Evolutionary conservation across 2,888 invertebrate species (phyloP).

Genomic region (Phaonia tiefii): DNA sequence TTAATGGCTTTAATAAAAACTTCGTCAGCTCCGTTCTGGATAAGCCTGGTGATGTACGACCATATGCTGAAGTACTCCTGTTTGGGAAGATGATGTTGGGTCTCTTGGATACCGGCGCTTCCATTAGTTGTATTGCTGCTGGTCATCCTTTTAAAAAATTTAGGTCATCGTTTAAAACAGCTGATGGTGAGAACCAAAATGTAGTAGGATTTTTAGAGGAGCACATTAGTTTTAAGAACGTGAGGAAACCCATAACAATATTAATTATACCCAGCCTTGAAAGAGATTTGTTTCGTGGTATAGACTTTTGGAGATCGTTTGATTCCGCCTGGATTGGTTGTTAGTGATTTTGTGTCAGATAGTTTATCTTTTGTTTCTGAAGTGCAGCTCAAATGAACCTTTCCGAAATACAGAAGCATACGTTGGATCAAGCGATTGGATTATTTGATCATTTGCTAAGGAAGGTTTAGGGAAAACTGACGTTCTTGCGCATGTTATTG

Average conservation of each 20-base stretch:
- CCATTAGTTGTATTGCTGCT: neutral
- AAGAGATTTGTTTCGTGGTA: slow-evolving; percentile 5
- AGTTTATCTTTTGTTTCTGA: neutral
- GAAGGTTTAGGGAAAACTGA: neutral
- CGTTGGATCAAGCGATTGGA: neutral
- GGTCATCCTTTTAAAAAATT: neutral
- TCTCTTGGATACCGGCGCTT: slow-evolving; percentile 11
- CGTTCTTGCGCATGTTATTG: neutral
- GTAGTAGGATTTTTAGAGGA: neutral
- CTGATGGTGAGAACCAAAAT: neutral
- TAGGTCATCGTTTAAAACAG: neutral
- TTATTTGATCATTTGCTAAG: neutral
- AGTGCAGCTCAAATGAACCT: neutral
- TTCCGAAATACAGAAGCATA: neutral
- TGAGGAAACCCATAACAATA: neutral
- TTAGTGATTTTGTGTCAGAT: too few species aligned
- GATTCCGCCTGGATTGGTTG: neutral
- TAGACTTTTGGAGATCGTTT: slow-evolving; percentile 11
- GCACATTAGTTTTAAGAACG: neutral
- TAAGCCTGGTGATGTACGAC: neutral
- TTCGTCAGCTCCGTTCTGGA: slow-evolving; percentile 1
- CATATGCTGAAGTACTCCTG: neutral
- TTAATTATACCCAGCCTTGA: neutral
- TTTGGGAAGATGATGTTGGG: neutral
- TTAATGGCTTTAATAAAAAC: neutral